A percentile compares a stretch with the other conserved stretches of the same genome.
phyloP scores from a whole-genome alignment of 1,140 invertebrate genomes.

The Melanaphis sacchari region DNA sequence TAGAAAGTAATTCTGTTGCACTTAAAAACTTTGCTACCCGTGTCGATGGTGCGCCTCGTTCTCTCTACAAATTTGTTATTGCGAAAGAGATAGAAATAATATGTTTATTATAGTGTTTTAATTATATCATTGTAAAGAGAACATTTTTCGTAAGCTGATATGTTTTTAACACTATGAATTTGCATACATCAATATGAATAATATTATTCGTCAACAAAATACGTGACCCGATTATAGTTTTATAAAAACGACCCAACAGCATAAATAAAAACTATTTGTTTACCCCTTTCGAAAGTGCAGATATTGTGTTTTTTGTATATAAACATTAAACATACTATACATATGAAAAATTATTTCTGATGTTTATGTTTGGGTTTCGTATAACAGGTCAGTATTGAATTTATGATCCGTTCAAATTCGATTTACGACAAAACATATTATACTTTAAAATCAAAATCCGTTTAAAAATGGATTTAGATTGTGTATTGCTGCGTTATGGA shows the following conservation, averaged over 20 bases:
- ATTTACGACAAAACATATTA: slow-evolving; percentile 1
- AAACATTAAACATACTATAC: not conserved
- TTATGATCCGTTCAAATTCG: not conserved
- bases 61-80: no score
- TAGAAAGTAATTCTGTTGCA: no score
- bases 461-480: slow-evolving; percentile 5
- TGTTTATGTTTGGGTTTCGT: not conserved
- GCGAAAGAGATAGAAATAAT: no score
- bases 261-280: no score
- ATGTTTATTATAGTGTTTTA: no score
- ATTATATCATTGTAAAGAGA: no score
- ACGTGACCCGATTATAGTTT: not conserved
- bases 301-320: not conserved
- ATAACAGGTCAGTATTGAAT: not conserved
- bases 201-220: no score
- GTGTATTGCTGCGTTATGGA: not conserved
- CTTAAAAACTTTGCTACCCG: no score
- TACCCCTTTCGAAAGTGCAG: not conserved
- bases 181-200: no score
- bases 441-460: slow-evolving; percentile 18
- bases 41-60: no score
- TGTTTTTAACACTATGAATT: no score
- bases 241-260: not conserved
- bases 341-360: not conserved
- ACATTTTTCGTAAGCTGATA: no score